Percentiles rank a stretch among this genome's conserved stretches.
Evolutionary conservation across 2,797 vertebrate species (phyloP).

Genomic region (Molothrus ater): DNA sequence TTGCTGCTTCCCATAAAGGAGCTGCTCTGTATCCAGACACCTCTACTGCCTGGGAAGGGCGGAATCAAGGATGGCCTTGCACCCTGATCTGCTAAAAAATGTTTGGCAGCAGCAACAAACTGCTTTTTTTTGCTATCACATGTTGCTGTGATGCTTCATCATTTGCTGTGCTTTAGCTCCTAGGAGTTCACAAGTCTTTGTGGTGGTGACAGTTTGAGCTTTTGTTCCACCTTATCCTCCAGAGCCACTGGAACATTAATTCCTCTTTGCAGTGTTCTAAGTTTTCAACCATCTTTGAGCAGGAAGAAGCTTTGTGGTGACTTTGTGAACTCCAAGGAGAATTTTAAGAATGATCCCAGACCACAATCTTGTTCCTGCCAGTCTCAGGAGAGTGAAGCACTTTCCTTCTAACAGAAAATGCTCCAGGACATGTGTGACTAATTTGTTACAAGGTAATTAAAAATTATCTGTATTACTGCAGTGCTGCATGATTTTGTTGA

Average conservation of each 20-base stretch:
- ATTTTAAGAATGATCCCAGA: not conserved
- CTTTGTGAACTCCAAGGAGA: not conserved
- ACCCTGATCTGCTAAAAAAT: not conserved
- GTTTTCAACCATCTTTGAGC: not conserved
- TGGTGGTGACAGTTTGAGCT: not conserved
- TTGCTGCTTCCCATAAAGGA: not conserved
- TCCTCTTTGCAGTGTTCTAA: not conserved
- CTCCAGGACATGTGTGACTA: conserved; percentile 1
- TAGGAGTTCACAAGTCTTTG: not conserved
- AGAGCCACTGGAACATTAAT: not conserved
- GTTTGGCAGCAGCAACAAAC: not conserved
- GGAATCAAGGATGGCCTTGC: not conserved
- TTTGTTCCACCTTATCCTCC: not conserved
- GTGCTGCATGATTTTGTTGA: not conserved
- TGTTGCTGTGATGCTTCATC: rapidly evolving
- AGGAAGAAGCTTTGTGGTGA: not conserved
- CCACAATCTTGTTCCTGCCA: not conserved
- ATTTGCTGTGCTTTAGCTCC: not conserved
- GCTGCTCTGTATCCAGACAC: not conserved
- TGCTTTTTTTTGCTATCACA: not conserved
- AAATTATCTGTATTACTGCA: conserved; percentile 1
- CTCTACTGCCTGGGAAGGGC: not conserved
- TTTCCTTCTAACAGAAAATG: not conserved
- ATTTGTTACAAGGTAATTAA: conserved; percentile 44
- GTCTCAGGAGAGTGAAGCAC: not conserved